phyloP scores from a whole-genome alignment of 2,888 invertebrate genomes.

The Acanthosoma haemorrhoidale region DNA sequence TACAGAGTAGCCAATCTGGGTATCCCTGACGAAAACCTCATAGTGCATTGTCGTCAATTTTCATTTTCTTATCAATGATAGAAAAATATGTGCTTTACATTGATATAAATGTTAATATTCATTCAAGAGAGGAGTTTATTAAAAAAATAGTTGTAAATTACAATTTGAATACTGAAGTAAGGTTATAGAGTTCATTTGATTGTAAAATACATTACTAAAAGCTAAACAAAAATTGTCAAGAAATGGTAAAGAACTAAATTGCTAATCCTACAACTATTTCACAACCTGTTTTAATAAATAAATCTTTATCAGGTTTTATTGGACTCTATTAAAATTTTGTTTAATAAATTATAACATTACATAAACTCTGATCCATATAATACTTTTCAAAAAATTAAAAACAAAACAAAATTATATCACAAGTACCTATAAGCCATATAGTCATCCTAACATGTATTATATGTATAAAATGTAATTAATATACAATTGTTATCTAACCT shows the following conservation, averaged over 20 bases:
- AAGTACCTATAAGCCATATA: constrained; percentile 29
- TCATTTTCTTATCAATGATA: not conserved
- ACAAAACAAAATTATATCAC: constrained; percentile 23
- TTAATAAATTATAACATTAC: not conserved
- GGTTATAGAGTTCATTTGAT: not conserved
- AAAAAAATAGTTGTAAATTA: not conserved
- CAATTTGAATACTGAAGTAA: not conserved
- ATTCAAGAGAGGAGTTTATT: not conserved
- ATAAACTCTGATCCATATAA: not conserved
- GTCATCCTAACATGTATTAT: constrained; percentile 17
- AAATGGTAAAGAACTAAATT: not conserved
- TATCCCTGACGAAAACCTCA: too few relatives aligned
- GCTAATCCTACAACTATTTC: not conserved
- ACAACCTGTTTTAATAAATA: constrained; percentile 6
- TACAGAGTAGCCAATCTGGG: too few relatives aligned
- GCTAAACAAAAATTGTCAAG: not conserved
- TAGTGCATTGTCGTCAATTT: too few relatives aligned
- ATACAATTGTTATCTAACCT: constrained; percentile 1
- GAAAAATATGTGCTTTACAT: not conserved
- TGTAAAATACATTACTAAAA: not conserved
- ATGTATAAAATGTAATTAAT: constrained; percentile 15
- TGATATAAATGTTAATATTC: constrained; percentile 1
- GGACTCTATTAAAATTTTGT: not conserved
- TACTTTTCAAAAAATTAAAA: not conserved
- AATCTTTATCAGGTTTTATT: constrained; percentile 7